Conservation (phyloP, 2,113 vertebrate species). For the Zosterops pallidus region DNA sequence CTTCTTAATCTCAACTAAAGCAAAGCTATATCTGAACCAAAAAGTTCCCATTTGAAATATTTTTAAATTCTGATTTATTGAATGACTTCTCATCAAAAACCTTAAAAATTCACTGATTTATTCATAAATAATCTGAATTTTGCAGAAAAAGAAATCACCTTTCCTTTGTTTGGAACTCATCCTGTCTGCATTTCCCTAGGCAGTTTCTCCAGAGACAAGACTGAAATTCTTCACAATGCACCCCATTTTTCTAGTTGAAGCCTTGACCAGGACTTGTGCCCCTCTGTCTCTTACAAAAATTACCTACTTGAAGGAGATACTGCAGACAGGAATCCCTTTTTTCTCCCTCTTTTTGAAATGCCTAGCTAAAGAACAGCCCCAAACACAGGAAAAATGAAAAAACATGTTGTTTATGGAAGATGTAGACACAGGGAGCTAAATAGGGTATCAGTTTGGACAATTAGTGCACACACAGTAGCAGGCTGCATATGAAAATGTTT, state of each 20-base stretch:
- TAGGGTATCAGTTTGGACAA: not conserved
- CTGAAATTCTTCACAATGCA: not conserved
- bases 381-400: not conserved
- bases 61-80: not conserved
- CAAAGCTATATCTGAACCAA: not conserved
- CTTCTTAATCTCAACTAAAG: slow-evolving; percentile 21
- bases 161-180: not conserved
- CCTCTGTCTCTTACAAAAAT: not conserved
- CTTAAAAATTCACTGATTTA: not conserved
- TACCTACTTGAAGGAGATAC: not conserved
- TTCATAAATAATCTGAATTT: not conserved
- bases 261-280: not conserved
- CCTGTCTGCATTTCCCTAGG: not conserved
- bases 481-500: not conserved
- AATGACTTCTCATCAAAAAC: not conserved
- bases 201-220: not conserved
- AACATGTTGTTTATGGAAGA: not conserved
- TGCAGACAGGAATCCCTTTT: not conserved
- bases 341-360: not conserved
- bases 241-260: not conserved
- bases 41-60: not conserved
- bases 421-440: not conserved
- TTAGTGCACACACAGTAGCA: not conserved
- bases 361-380: not conserved
- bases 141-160: not conserved